phyloP scores from a whole-genome alignment of 2,797 vertebrate species.

The Brotula barbata region DNA sequence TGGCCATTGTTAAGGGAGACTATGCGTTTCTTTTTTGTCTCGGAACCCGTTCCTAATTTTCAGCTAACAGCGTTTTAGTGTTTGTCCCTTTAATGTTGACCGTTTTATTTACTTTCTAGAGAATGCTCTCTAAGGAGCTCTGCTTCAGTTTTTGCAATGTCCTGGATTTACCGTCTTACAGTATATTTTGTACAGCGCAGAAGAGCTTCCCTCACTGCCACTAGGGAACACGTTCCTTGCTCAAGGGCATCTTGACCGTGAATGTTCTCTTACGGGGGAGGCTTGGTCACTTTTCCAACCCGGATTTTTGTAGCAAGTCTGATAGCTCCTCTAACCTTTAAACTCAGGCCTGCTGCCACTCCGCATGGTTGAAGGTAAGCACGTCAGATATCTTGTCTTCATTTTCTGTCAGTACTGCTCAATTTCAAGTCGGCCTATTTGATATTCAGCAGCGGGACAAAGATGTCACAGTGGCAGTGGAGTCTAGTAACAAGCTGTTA shows the following conservation, averaged over 20 bases:
- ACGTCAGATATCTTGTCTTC: constrained; percentile 37
- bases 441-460: constrained; percentile 59
- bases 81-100: constrained; percentile 6
- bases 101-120: constrained; percentile 14
- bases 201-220: not conserved
- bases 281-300: not conserved
- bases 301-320: constrained; percentile 6
- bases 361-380: constrained; percentile 22
- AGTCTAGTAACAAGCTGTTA: constrained; percentile 63
- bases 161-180: not conserved
- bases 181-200: not conserved
- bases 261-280: not conserved
- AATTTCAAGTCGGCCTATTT: constrained; percentile 55
- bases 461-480: constrained; percentile 59
- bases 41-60: constrained; percentile 8
- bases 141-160: not conserved
- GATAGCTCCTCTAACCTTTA: constrained; percentile 26
- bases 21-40: constrained; percentile 32
- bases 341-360: constrained; percentile 15
- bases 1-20: constrained; percentile 1
- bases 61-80: constrained; percentile 17
- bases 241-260: not conserved
- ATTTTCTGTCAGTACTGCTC: constrained; percentile 42
- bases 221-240: not conserved
- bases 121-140: not conserved